phyloP scores from a whole-genome alignment of 2,888 invertebrate genomes.

The Metalampra italica region DNA sequence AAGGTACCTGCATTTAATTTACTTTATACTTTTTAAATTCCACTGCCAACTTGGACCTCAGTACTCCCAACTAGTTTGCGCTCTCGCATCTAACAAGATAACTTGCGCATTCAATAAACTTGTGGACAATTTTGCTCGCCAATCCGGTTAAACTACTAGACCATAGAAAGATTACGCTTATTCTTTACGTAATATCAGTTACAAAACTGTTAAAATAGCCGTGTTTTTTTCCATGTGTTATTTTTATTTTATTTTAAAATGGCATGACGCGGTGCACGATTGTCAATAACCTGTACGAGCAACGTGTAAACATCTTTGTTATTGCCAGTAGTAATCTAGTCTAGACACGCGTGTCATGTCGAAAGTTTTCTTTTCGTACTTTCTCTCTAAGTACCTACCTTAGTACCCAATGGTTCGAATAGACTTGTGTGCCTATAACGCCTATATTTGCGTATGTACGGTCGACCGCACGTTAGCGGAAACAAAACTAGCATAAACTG shows the following conservation, averaged over 20 bases:
- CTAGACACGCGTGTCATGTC: not conserved
- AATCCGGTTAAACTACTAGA: not conserved
- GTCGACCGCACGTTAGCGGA: no score
- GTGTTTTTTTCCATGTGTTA: not conserved
- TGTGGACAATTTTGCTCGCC: not conserved
- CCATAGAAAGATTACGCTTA: not conserved
- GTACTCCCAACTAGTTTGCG: constrained; percentile 11
- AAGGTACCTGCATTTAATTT: no score
- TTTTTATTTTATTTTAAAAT: not conserved
- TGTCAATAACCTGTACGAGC: not conserved
- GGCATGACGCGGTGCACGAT: not conserved
- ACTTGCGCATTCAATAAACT: not conserved
- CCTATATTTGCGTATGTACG: not conserved
- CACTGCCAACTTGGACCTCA: no score
- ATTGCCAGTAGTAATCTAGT: constrained; percentile 2
- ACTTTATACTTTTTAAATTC: no score
- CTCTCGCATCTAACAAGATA: constrained; percentile 5
- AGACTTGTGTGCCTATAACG: no score
- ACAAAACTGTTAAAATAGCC: not conserved
- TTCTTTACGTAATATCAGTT: not conserved
- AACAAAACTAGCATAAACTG: no score
- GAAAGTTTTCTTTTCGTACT: not conserved
- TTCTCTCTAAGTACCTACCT: not conserved
- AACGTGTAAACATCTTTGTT: constrained; percentile 9
- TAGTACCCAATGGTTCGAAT: no score